phyloP scores from a whole-genome alignment of 2,888 invertebrate species.

The Lasioglossum marginatum region DNA sequence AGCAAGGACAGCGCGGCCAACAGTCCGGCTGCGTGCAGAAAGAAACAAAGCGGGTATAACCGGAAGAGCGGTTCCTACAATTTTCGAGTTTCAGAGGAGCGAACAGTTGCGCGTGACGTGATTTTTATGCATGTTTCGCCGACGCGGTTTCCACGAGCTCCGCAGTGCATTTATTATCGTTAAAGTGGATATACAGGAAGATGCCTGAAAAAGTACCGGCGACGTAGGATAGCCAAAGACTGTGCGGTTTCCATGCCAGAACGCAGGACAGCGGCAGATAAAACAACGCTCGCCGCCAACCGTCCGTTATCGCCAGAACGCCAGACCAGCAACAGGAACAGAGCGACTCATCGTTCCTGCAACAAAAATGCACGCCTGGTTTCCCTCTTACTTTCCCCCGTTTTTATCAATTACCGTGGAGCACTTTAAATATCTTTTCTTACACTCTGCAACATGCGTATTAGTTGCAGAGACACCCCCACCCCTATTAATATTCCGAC shows the following conservation, averaged over 20 bases:
- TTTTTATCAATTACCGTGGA: neutral
- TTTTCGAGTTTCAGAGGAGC: neutral
- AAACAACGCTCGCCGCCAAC: conserved; percentile 84
- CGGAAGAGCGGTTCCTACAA: neutral
- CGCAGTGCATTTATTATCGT: neutral
- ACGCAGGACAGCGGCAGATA: conserved; percentile 83
- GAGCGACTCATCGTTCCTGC: conserved; percentile 84
- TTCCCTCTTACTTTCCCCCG: neutral
- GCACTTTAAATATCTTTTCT: neutral
- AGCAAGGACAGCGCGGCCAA: conserved; percentile 76
- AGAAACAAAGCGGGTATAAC: conserved; percentile 18
- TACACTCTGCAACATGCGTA: neutral
- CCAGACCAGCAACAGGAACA: conserved; percentile 83
- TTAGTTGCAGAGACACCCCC: neutral
- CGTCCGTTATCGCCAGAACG: conserved; percentile 82
- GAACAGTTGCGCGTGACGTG: neutral
- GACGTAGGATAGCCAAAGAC: conserved; percentile 84
- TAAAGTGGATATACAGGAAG: neutral
- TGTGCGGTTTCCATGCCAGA: conserved; percentile 84
- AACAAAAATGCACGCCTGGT: conserved; percentile 40
- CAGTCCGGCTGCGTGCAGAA: conserved; percentile 74
- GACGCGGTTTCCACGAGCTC: neutral
- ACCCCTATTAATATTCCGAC: neutral
- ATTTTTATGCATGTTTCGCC: neutral
- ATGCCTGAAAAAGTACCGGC: conserved; percentile 79